phyloP scores from a whole-genome alignment of 2,888 invertebrate genomes.

The Sesia bembeciformis region DNA sequence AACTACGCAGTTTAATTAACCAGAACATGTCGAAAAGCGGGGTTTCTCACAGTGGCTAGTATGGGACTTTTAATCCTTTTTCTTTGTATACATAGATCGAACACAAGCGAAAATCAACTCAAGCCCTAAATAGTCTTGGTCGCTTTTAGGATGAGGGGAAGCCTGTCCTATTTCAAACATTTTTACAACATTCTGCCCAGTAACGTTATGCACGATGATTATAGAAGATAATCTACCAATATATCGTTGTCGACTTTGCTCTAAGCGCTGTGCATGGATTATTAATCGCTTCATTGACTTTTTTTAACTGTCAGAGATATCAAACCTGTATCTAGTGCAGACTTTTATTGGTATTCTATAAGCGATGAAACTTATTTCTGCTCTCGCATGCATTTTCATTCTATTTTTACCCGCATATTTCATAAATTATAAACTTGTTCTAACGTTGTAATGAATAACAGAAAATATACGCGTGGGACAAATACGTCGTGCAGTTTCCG shows the following conservation, averaged over 20 bases:
- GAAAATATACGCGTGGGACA: not conserved
- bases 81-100: not conserved
- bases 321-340: not conserved
- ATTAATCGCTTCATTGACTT: conserved; percentile 48
- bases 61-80: conserved; percentile 1
- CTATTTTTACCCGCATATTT: conserved; percentile 2
- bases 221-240: conserved; percentile 4
- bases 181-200: conserved; percentile 6
- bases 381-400: conserved; percentile 5
- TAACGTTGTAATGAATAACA: not conserved
- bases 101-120: not conserved
- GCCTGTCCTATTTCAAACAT: conserved; percentile 4
- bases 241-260: conserved; percentile 7
- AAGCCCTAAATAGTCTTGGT: not conserved
- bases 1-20: not conserved
- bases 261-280: conserved; percentile 26
- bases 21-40: conserved; percentile 2
- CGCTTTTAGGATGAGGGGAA: not conserved
- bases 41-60: conserved; percentile 22
- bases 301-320: not conserved
- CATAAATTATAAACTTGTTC: not conserved
- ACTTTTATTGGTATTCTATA: not conserved
- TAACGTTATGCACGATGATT: not conserved
- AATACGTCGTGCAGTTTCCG: not conserved
- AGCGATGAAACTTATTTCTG: conserved; percentile 7